Evolutionary conservation across 2,888 invertebrate species (phyloP), one percentile per base, ranked within the genome.

Genomic region (Silvanus unidentatus): DNA sequence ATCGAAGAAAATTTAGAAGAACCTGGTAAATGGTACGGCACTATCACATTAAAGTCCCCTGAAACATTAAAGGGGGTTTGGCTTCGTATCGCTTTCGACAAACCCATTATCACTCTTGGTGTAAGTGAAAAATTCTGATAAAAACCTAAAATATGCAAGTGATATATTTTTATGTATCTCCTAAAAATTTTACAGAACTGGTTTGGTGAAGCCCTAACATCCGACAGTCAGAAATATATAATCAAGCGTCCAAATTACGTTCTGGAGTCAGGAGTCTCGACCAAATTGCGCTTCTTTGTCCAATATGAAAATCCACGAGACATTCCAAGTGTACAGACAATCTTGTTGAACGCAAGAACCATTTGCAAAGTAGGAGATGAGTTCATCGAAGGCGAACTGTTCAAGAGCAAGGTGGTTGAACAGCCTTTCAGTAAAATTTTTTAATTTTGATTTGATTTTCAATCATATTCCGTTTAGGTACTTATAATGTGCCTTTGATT

Each of bases 11-110:
- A 47, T 34, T 0, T 65, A 71, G 34, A 71, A 70, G 8, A 77
- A 34, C 40, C 0, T 10, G 78, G 77, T 28, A 65, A 77, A 29
- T 82, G 82, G 81, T 78, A 79, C 51, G 82, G 79, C 0, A 74
- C 74, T 1, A 71, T 81, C 22, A 71, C 73, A 46, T 56, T 81
- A 1, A 74, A 73, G n/a, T 77, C 78, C 0, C 74, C 75, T 40
- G 79, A 77, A 58, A 76, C 75, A 0, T 69, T 82, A 1, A 75
- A 76, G 42, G 81, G 82, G 1, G 65, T 82, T 2, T 79, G 79
- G 75, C 61, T 82, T 8, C 77, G 77, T 42, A 68, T 82, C 1
- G 74, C 74, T 14, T 60, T 82, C 40, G 81, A 82, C 53, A 66
- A 71, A 42, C 77, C 76, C 45, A 80, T 79, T 11, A 76, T 78